Percentiles rank a stretch among this genome's conserved stretches.
These are phyloP conservation scores for Pangasius krempfi DNA, from an alignment of 2,797 vertebrate genomes.

Conservation along the genomic window DNA sequence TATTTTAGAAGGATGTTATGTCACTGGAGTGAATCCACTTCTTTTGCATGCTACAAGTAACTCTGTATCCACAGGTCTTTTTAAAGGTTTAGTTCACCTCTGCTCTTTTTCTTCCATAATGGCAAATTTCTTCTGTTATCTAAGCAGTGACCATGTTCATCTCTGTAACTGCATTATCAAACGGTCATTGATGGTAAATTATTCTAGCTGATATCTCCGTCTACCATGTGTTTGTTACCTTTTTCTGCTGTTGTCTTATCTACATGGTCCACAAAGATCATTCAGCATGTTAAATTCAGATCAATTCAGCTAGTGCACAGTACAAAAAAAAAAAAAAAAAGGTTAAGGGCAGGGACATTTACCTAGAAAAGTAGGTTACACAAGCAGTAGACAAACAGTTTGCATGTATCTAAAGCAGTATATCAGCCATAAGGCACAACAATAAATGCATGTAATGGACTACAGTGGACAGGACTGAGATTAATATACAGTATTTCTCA, in stretches of 20 bases:
- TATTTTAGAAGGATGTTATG: neutral
- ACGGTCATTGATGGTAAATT: neutral
- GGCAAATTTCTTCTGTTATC: neutral
- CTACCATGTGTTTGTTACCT: no score
- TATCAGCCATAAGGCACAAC: neutral
- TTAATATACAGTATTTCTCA: neutral
- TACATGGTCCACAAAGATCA: neutral
- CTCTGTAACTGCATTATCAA: neutral
- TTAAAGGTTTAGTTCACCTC: neutral
- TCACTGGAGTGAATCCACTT: neutral
- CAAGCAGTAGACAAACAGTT: neutral
- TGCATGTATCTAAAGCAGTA: neutral
- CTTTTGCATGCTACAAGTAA: neutral
- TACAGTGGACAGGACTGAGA: neutral
- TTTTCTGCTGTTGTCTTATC: neutral
- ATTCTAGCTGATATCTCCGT: neutral
- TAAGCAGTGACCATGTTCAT: neutral
- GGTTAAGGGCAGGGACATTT: neutral
- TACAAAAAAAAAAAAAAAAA: neutral
- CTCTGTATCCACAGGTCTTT: neutral
- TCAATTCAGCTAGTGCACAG: neutral
- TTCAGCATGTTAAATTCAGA: constrained; percentile 7
- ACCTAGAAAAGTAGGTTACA: neutral
- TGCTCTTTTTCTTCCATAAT: neutral
- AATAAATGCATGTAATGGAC: neutral